Evolutionary conservation across 2,797 vertebrate species (phyloP).

Genomic region (Epinephelus malabaricus): DNA sequence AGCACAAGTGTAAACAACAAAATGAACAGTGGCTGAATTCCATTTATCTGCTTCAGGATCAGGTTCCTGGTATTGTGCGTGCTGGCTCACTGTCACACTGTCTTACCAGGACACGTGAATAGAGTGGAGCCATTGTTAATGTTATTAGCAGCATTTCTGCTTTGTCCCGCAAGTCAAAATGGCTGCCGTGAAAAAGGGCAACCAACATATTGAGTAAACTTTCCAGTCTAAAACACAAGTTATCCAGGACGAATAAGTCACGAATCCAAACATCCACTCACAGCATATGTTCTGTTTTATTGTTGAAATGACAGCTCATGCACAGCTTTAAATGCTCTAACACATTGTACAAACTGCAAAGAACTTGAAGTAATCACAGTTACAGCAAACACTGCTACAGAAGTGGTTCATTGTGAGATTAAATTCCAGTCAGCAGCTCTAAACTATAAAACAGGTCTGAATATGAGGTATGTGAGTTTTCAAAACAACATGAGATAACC

Average conservation of each 20-base stretch:
- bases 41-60: background rate
- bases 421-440: slow-evolving; percentile 16
- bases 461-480: slow-evolving; percentile 20
- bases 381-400: background rate
- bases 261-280: background rate
- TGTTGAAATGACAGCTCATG: background rate
- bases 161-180: background rate
- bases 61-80: background rate
- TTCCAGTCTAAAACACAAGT: background rate
- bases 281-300: background rate
- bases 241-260: background rate
- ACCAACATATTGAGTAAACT: background rate
- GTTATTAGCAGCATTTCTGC: background rate
- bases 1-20: background rate
- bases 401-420: background rate
- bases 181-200: background rate
- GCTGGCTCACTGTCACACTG: background rate
- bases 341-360: background rate
- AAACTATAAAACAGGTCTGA: background rate
- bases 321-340: background rate
- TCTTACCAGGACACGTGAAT: background rate
- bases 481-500: background rate
- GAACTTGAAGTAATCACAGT: background rate
- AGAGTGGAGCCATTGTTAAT: background rate
- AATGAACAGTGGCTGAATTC: background rate